These are phyloP conservation scores for Drosophila virilis DNA, from an alignment of 1,140 invertebrate genomes.

Conservation along the genomic window DNA sequence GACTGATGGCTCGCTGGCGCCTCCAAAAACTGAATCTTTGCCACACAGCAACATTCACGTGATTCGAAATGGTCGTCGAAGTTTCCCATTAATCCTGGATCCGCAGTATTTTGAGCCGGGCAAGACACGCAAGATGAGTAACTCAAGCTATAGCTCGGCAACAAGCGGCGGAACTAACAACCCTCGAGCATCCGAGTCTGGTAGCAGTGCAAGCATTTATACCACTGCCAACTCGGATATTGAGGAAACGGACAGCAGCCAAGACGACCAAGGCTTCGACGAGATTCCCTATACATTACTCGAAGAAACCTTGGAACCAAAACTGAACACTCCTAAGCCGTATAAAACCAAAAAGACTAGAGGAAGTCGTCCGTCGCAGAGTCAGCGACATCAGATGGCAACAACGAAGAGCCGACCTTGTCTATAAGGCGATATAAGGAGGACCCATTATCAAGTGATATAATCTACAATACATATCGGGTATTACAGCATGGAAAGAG, in stretches of 20 bases:
- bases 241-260: neutral
- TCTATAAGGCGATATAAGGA: neutral
- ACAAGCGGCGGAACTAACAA: neutral
- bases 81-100: conserved; percentile 53
- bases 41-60: conserved; percentile 19
- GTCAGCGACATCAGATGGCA: neutral
- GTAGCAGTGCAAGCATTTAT: neutral
- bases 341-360: neutral
- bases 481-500: too few species aligned
- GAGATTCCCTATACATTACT: conserved; percentile 13
- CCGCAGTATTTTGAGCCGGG: conserved; percentile 56
- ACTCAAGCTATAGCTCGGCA: neutral
- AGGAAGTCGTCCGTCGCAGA: neutral
- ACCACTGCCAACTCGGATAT: neutral
- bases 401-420: neutral
- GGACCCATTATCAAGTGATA: too few species aligned
- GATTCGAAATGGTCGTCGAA: conserved; percentile 27
- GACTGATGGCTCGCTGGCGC: conserved; percentile 11
- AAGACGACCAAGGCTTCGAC: neutral
- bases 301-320: neutral
- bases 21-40: neutral
- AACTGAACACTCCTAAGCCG: neutral
- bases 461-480: too few species aligned
- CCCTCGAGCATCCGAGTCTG: neutral
- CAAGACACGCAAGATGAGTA: conserved; percentile 21